Percentiles rank a stretch among this genome's conserved stretches.
These are phyloP conservation scores for Anastrepha obliqua DNA, from an alignment of 1,140 invertebrate genomes.

Conservation along the genomic window DNA sequence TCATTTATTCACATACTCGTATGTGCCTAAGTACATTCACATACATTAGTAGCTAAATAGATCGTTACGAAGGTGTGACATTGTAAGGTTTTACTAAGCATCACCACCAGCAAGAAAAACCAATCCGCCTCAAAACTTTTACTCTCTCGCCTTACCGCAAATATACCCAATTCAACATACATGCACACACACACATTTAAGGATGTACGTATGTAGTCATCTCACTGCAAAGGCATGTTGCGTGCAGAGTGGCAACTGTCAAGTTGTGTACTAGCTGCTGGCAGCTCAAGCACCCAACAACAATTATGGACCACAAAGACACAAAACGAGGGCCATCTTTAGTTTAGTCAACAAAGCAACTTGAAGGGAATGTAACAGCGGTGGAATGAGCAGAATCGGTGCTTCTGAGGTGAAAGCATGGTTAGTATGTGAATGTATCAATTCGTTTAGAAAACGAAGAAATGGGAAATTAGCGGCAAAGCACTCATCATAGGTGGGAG, in stretches of 20 bases:
- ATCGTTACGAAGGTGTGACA: constrained; percentile 7
- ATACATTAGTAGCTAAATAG: not conserved
- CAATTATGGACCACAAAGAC: constrained; percentile 2
- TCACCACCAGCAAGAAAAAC: constrained; percentile 15
- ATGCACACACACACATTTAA: not conserved
- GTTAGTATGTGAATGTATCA: constrained; percentile 26
- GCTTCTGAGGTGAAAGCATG: not conserved
- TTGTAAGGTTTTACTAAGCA: constrained; percentile 6
- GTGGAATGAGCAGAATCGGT: not conserved
- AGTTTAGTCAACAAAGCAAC: constrained; percentile 30
- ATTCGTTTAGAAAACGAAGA: not conserved
- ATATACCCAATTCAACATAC: not conserved
- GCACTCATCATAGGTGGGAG: not conserved
- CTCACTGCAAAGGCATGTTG: not conserved
- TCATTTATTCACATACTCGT: not conserved
- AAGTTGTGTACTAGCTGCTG: not conserved
- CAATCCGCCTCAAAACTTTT: not conserved
- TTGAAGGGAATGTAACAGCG: not conserved
- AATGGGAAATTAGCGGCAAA: constrained; percentile 27
- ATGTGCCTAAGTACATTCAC: not conserved
- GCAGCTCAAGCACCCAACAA: constrained; percentile 20
- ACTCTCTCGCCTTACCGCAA: not conserved
- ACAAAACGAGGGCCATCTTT: not conserved
- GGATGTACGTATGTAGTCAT: too few species aligned
- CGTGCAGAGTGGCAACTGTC: not conserved